These are phyloP conservation scores for Ia io DNA, from an alignment of 2,113 vertebrate genomes.

Conservation along the genomic window DNA sequence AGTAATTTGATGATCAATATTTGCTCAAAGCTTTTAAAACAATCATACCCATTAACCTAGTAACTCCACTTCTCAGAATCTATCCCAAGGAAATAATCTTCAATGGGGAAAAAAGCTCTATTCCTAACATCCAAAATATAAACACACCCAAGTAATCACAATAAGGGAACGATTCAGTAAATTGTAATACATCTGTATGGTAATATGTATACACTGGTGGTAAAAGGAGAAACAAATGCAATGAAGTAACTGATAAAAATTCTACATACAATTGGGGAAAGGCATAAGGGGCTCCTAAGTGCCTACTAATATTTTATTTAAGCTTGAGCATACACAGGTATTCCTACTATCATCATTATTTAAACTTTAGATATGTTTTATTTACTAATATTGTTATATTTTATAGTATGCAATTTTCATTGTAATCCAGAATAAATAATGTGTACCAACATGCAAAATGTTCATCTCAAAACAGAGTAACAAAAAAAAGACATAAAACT, in stretches of 20 bases:
- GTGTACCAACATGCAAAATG: neutral
- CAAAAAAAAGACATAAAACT: neutral
- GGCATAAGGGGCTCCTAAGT: neutral
- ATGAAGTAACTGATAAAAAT: neutral
- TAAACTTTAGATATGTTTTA: neutral
- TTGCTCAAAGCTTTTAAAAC: constrained; percentile 6
- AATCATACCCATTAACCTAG: neutral
- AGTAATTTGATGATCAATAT: neutral
- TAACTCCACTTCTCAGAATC: constrained; percentile 14
- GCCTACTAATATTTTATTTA: neutral
- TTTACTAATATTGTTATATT: neutral
- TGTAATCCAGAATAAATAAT: neutral
- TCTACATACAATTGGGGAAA: neutral
- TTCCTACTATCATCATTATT: neutral
- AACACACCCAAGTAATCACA: neutral
- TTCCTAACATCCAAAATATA: neutral
- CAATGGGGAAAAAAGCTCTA: neutral
- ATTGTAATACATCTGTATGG: neutral
- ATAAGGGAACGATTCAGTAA: neutral
- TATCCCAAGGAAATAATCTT: constrained; percentile 10
- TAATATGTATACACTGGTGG: neutral
- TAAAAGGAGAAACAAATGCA: constrained; percentile 2
- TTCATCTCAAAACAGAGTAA: neutral
- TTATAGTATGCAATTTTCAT: neutral
- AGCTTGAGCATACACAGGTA: neutral